These are phyloP conservation scores for Thereva nobilitata DNA, from an alignment of 2,888 invertebrate species.

Conservation along the genomic window DNA sequence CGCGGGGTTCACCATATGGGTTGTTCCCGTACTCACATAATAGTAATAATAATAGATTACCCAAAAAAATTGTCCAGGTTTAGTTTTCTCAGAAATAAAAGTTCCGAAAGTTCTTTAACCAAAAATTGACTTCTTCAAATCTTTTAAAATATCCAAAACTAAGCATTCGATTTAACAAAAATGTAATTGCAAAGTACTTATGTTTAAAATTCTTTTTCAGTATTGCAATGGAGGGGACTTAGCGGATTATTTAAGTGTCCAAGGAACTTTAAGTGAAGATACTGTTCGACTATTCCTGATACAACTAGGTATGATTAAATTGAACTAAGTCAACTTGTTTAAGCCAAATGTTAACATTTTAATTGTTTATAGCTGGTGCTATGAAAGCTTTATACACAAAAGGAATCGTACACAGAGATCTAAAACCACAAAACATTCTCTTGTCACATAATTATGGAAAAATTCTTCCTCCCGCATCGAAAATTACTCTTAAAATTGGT, in stretches of 20 bases:
- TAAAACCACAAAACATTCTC: slow-evolving; percentile 99
- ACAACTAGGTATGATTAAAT: slow-evolving; percentile 74
- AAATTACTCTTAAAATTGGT: slow-evolving; percentile 96
- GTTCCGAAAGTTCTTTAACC: too few species aligned
- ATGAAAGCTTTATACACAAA: slow-evolving; percentile 97
- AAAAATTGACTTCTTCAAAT: too few species aligned
- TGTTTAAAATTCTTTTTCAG: slow-evolving; percentile 60
- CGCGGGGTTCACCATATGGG: too few species aligned
- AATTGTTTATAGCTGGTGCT: slow-evolving; percentile 75
- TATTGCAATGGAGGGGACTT: slow-evolving; percentile 99
- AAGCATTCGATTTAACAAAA: too few species aligned
- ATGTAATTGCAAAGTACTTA: too few species aligned
- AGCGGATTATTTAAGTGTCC: slow-evolving; percentile 93
- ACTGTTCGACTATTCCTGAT: slow-evolving; percentile 93
- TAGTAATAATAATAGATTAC: background rate
- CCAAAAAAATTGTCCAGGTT: background rate
- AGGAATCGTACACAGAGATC: slow-evolving; percentile 97
- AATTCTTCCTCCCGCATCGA: slow-evolving; percentile 66
- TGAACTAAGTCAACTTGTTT: background rate
- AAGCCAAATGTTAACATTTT: background rate
- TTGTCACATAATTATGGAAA: slow-evolving; percentile 72
- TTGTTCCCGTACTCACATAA: too few species aligned
- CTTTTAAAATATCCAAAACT: too few species aligned
- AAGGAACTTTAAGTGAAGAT: slow-evolving; percentile 95
- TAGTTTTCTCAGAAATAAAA: too few species aligned